A percentile compares a stretch with the other conserved stretches of the same genome.
These are phyloP conservation scores for Drosophila tanythrix DNA, from an alignment of 2,888 invertebrate species.

Conservation along the genomic window DNA sequence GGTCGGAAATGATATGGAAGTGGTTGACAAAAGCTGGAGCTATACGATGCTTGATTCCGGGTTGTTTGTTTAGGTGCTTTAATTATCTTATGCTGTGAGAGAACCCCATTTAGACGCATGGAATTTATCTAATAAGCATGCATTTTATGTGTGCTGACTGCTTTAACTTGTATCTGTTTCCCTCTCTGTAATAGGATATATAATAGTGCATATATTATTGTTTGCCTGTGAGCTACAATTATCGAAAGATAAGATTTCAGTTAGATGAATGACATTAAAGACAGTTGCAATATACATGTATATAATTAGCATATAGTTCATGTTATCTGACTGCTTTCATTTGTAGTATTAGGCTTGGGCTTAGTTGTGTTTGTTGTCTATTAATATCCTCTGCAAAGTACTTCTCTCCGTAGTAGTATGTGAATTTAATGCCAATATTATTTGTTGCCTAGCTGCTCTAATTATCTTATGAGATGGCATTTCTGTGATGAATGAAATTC, in stretches of 20 bases:
- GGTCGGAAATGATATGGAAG: conserved; percentile 66
- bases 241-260: background rate
- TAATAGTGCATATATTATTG: background rate
- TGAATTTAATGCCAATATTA: background rate
- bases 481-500: background rate
- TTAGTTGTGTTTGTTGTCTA: background rate
- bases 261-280: background rate
- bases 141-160: conserved; percentile 10
- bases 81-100: conserved; percentile 49
- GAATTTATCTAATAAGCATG: conserved; percentile 9
- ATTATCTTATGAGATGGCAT: background rate
- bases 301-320: background rate
- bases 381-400: background rate
- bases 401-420: background rate
- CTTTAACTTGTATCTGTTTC: background rate
- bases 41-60: conserved; percentile 53
- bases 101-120: background rate
- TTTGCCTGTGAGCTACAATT: background rate
- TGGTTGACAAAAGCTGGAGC: conserved; percentile 40
- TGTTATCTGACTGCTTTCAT: background rate
- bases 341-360: background rate
- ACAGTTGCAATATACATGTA: background rate
- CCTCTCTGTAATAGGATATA: background rate
- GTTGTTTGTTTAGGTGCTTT: conserved; percentile 51
- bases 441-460: background rate